phyloP scores from a whole-genome alignment of 2,888 invertebrate genomes.

The Hemicrepidius hirtus region DNA sequence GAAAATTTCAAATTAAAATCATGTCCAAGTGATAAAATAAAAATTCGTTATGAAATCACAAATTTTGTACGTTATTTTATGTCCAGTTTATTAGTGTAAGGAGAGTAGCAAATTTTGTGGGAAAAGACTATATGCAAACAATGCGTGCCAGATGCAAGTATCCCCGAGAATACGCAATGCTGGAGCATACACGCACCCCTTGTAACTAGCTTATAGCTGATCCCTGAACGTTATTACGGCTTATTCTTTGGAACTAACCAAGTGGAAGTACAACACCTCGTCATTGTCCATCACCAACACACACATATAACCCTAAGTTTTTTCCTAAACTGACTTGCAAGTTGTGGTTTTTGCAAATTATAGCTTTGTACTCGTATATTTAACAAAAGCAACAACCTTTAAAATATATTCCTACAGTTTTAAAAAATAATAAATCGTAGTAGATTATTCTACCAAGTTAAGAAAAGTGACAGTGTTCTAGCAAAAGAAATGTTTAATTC shows the following conservation, averaged over 20 bases:
- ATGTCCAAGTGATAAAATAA: neutral
- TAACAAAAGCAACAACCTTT: too few relatives aligned
- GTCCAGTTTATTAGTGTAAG: conserved; percentile 16
- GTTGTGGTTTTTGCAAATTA: conserved; percentile 23
- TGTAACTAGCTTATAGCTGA: conserved; percentile 69
- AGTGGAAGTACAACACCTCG: conserved; percentile 72
- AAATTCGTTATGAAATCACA: neutral
- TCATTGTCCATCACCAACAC: conserved; percentile 68
- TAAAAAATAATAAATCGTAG: too few relatives aligned
- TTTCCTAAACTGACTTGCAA: conserved; percentile 26
- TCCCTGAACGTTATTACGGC: conserved; percentile 69
- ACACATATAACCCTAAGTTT: conserved; percentile 57
- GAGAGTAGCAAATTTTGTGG: conserved; percentile 62
- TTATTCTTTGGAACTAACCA: conserved; percentile 71
- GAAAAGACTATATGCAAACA: conserved; percentile 69
- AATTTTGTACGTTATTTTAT: neutral
- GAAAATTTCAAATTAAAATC: neutral
- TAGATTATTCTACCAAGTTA: too few relatives aligned
- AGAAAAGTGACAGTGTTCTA: too few relatives aligned
- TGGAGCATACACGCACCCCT: conserved; percentile 57
- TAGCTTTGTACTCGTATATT: neutral
- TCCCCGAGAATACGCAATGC: conserved; percentile 57
- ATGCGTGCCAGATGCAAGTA: conserved; percentile 70
- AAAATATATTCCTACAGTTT: too few relatives aligned
- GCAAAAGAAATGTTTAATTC: too few relatives aligned